Base-by-base conservation (phyloP, 1,140 invertebrate genomes). In the Lasioglossum albipes region DNA sequence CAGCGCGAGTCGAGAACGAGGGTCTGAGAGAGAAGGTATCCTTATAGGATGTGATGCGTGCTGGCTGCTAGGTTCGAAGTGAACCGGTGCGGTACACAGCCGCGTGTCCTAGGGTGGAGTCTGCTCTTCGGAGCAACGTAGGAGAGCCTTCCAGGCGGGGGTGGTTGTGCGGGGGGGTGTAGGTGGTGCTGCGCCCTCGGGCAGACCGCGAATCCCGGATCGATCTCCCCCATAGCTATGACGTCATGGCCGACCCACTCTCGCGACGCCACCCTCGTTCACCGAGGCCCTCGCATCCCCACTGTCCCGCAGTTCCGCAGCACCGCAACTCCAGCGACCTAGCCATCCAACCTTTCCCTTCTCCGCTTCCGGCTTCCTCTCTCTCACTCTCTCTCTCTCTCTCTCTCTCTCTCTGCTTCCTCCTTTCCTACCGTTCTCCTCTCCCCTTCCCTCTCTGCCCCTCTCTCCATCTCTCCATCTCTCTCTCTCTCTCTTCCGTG, bases 131-230 rank as follows among this genome's bases (percentile, higher is more conserved):
- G 77, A 79, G 77, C 70, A 41, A 79, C 77, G 77, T 66, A 57
- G 77, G 22, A 74, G 77, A 79, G 77, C 69, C 36, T 79, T 66
- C 49, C 45, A 45, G 70, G 69, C 42, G 66, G 42, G 22, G 36
- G 62, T 42, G 27, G 57, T 59, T 59, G 27, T 4, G 75, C 36
- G 52, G 65, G 52, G 65, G 75, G 36, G 62, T 69, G 75, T 66
- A 57, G 70, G 69, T 62, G 78, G 61, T 68, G 81, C 81, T 86
- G 82, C 84, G 81, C 84, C 81, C 85, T 87, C 84, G 76, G 70
- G 84, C 81, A 81, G 85, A 87, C 85, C 85, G 84, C 85, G 85
- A 83, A 87, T 86, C 85, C 85, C 82, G 85, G 74, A 87, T 87
- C 85, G 85, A 86, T 86, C 85, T 87, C 78, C 77, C 77, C 81